Evolutionary conservation across 2,888 invertebrate species (phyloP).

Genomic region (Drosophila picticornis): DNA sequence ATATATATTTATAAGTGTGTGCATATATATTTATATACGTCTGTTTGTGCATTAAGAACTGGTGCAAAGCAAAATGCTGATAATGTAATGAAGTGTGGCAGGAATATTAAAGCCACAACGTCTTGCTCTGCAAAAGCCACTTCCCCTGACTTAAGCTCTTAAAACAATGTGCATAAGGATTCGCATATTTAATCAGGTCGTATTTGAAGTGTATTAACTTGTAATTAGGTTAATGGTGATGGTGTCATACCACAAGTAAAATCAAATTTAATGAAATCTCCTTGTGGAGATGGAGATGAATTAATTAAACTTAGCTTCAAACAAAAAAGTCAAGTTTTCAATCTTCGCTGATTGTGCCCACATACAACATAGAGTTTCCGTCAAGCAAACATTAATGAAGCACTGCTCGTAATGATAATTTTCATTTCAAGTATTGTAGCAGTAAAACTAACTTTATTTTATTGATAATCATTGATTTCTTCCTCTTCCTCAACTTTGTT

Average conservation of each 20-base stretch:
- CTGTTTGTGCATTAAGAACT: background rate
- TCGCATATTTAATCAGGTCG: constrained; percentile 27
- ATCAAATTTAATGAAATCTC: constrained; percentile 14
- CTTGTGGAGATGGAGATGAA: constrained; percentile 22
- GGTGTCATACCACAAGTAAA: constrained; percentile 11
- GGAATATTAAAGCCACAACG: constrained; percentile 41
- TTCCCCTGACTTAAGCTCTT: background rate
- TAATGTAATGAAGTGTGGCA: constrained; percentile 55
- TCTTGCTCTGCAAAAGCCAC: constrained; percentile 19
- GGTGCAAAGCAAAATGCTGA: constrained; percentile 20
- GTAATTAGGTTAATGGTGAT: constrained; percentile 42
- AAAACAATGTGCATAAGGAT: constrained; percentile 7
- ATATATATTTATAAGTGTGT: background rate
- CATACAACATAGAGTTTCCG: background rate
- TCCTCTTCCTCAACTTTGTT: background rate
- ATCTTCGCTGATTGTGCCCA: no score
- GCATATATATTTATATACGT: background rate
- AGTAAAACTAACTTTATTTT: background rate
- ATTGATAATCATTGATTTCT: background rate
- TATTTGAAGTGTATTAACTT: constrained; percentile 26
- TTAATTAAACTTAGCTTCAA: background rate
- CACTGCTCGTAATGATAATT: background rate
- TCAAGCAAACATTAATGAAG: background rate
- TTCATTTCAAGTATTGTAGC: background rate
- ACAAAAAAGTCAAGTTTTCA: background rate